Percentiles rank a stretch among this genome's conserved stretches.
Evolutionary conservation across 1,140 invertebrate species (phyloP).

Genomic region (Cryptotermes secundus): DNA sequence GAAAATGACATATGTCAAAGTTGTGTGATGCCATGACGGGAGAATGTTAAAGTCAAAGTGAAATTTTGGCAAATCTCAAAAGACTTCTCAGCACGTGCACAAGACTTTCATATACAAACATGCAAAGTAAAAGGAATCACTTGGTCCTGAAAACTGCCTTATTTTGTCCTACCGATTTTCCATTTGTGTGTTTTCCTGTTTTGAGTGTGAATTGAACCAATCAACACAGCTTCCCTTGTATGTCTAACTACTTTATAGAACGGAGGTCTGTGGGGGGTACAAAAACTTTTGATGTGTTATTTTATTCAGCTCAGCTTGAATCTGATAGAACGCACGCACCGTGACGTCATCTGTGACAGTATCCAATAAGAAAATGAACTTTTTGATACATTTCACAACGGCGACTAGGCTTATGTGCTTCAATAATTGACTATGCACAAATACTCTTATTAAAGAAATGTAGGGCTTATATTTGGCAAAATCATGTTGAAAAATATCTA

Average conservation of each 20-base stretch:
- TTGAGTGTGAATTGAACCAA: conserved; percentile 23
- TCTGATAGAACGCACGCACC: background rate
- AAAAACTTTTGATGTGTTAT: background rate
- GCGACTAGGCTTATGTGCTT: no score
- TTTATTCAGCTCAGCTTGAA: conserved; percentile 15
- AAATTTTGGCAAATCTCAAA: conserved; percentile 19
- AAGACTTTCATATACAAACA: background rate
- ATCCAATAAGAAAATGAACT: background rate
- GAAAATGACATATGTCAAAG: conserved; percentile 18
- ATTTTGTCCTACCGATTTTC: conserved; percentile 1
- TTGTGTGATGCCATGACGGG: conserved; percentile 19
- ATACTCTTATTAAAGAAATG: no score
- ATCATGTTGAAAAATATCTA: no score
- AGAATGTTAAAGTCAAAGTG: conserved; percentile 23
- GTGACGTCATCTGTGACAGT: conserved; percentile 2
- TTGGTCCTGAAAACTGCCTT: conserved; percentile 21
- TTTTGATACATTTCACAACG: no score
- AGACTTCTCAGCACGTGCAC: conserved; percentile 5
- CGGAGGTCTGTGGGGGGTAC: background rate
- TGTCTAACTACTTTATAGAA: conserved; percentile 22
- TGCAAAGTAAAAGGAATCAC: conserved; percentile 18
- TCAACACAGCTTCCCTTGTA: background rate
- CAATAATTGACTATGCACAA: no score
- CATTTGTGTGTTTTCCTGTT: conserved; percentile 4
- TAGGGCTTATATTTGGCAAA: no score